A percentile compares a stretch with the other conserved stretches of the same genome.
These are phyloP conservation scores for Hirtodrosophila histrioides DNA, from an alignment of 2,888 invertebrate genomes.

Conservation along the genomic window DNA sequence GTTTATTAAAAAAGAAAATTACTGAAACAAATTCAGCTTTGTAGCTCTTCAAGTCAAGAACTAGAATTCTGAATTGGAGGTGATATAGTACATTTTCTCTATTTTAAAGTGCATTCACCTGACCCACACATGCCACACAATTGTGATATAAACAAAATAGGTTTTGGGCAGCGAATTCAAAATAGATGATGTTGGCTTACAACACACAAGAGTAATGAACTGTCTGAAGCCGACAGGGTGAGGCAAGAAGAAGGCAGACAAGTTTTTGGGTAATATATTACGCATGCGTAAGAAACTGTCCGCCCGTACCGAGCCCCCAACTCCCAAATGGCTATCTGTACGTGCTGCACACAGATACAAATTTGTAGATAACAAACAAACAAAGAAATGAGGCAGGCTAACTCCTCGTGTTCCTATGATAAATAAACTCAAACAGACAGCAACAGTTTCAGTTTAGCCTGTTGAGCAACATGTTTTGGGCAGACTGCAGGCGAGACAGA, in stretches of 20 bases:
- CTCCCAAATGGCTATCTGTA: neutral
- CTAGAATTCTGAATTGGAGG: no score
- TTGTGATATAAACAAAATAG: conserved; percentile 23
- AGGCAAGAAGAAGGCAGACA: conserved; percentile 21
- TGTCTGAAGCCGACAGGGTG: conserved; percentile 3
- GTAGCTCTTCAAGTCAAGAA: no score
- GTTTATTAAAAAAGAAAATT: no score
- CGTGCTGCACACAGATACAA: conserved; percentile 34
- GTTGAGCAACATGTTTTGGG: conserved; percentile 31
- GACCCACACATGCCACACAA: conserved; percentile 7
- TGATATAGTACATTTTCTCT: conserved; percentile 2
- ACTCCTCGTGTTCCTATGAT: conserved; percentile 21
- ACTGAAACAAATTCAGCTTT: no score
- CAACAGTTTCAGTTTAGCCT: conserved; percentile 18
- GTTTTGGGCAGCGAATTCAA: conserved; percentile 3
- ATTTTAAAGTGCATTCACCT: conserved; percentile 53
- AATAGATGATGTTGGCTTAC: conserved; percentile 14
- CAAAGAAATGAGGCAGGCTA: conserved; percentile 23
- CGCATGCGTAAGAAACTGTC: conserved; percentile 41
- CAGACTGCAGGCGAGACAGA: conserved; percentile 12
- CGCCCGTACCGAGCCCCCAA: conserved; percentile 16
- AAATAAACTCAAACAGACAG: conserved; percentile 29
- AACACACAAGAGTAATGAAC: conserved; percentile 35
- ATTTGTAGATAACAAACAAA: conserved; percentile 41
- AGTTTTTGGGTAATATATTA: conserved; percentile 39